Base-by-base conservation (phyloP, 2,888 invertebrate species). In the Arrhopalites spinosus region DNA sequence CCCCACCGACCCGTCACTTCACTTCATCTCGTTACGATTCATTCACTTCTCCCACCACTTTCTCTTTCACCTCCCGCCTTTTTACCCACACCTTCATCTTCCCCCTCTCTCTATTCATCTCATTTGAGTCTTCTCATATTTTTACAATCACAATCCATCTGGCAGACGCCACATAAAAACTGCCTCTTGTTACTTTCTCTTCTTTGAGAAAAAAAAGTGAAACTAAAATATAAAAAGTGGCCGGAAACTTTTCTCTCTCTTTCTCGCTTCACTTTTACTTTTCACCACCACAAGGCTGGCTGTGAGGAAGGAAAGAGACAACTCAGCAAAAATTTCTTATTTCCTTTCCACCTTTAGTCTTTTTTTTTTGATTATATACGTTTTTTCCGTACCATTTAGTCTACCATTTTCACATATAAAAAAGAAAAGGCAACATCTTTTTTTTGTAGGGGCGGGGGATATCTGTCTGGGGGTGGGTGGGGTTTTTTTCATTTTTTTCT, bases 21-120 rank as follows among this genome's bases (percentile, higher is more conserved):
- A 71, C n/a, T 71, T 71, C 70, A 53, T 70, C 15, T 74, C 69
- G 59, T 64, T 74, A 45, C 50, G 25, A 43, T 53, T 64, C 53
- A 64, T 73, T 69, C 74, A 64, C 64, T 73, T 47, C 27, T 47
- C 29, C 29, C 8, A 5, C 45, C 50, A 45, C 70, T 29, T 53
- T 64, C 25, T 29, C n/a, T 43, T 36, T 13, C 56, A 20, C 23
- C 20, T 43, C 30, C 50, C 61, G 25, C 25, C 61, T 61, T n/a
- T n/a, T 61, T 61, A 61, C 61, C 29, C 61, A 15, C 25, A 20
- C 23, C 64, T 64, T 64, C 23, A 25, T 25, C 23, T 59, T 27
- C 27, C 23, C 45, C 47, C 7, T 47, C 47, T 25, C 8, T 27
- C 59, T 59, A 25, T 59, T 25, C 25, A 59, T 25, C 20, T 59